Evolutionary conservation across 2,113 vertebrate genomes (phyloP), one percentile per base, ranked within the genome.

Genomic region (Lanius collurio): DNA sequence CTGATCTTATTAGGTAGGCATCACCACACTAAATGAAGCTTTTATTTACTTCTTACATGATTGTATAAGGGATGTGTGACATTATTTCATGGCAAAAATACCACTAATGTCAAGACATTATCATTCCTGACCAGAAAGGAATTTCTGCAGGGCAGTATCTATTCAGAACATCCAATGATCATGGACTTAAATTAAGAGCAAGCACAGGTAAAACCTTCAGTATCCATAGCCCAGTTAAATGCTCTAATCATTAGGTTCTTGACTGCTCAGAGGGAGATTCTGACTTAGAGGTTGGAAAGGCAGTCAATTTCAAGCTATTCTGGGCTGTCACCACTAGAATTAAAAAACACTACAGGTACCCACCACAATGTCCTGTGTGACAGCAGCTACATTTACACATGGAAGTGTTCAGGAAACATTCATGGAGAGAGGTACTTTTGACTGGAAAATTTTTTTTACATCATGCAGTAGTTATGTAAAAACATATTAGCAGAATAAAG

Each of bases 41-140:
- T 60, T 67, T 53, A 50, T 24, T 84, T 63, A 49, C 18, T n/a
- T 80, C 62, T 52, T 14, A 53, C 26, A 42, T n/a, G 20, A 50
- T 39, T 0, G 0, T 30, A 39, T 2, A 52, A 17, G 10, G 4
- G 63, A 76, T 9, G 28, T 46, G n/a, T 0, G 7, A 62, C 46
- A 60, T 64, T 28, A 92, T 56, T 49, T 46, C 44, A 73, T 21
- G 11, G 26, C 15, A 76, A 68, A 84, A 88, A 69, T 46, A 26
- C 33, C n/a, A 57, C 37, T 10, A 31, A 21, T 9, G 15, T 62
- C 46, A 83, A 76, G 63, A 80, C 15, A n/a, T 50, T 50, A 46
- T 12, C 9, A 37, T 53, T 73, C 21, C 50, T 83, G 79, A 24
- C n/a, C 17, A 69, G 55, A 88, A 80, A 52, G 26, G 28, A 69